Base-by-base conservation (phyloP, 2,113 vertebrate genomes). In the Elachura formosa region DNA sequence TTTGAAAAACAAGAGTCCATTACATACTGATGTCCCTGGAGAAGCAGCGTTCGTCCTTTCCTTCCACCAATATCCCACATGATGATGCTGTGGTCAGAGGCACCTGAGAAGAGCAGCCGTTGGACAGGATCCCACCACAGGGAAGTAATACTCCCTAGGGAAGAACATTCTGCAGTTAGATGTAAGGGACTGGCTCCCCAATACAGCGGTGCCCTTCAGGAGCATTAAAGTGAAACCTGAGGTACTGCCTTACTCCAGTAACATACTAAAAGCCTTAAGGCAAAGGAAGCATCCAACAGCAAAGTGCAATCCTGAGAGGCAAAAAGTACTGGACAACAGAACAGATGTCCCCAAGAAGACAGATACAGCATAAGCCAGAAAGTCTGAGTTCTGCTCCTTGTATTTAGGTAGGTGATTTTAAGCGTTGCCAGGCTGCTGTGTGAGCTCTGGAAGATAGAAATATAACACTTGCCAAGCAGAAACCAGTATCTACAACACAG, bases 51-150 rank as follows among this genome's bases (percentile, higher is more conserved):
- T 54, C 99, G 97, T 69, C 99, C 99, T 93, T 99, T 99, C 87
- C 99, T 98, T 73, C 99, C 99, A 29, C 99, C 99, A 20, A 99
- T 99, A 96, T 99, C 99, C 99, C 99, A 99, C 99, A 99, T 99
- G 97, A 99, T 99, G 96, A 99, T 98, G 95, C 99, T 99, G 98
- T 99, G 98, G 97, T 99, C 99, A 0, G 99, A 99, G 21, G 99
- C 99, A 77, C 99, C 99, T 0, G 99, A 99, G 97, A 99, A 99
- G 89, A 99, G 98, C 92, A 99, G 96, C 90, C 98, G 98, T 71
- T 99, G 99, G 51, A 99, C 95, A 2, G 99, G 99, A 85, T 99
- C 99, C 99, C 99, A 99, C 98, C 99, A 99, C 80, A 99, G 98
- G 26, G 98, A 97, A 52, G 98, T 98, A 66, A 99, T 96, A 18